A percentile compares a stretch with the other conserved stretches of the same genome.
Conservation (phyloP, 2,113 vertebrate genomes). For the Silurus meridionalis region DNA sequence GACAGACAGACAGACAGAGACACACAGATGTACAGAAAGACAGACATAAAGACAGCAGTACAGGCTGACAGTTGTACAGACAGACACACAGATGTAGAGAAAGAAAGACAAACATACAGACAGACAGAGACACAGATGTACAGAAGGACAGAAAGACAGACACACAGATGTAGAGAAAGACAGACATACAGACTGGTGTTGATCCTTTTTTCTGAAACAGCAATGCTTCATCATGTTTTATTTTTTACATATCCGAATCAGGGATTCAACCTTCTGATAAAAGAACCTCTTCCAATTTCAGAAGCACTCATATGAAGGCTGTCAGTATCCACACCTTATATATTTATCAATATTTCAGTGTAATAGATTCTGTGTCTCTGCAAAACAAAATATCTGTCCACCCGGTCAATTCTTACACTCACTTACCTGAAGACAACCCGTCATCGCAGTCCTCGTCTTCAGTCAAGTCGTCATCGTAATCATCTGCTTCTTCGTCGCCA, state of each 20-base stretch:
- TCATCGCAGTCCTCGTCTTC: constrained; percentile 22
- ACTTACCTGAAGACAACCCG: constrained; percentile 40
- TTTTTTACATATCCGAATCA: neutral
- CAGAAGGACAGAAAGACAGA: too few relatives aligned
- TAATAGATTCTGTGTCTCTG: neutral
- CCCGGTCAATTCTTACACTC: neutral
- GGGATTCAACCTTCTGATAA: neutral
- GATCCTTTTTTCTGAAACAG: neutral
- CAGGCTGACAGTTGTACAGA: too few relatives aligned
- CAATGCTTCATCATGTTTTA: neutral
- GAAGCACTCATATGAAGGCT: neutral
- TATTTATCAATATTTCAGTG: neutral
- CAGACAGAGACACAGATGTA: too few relatives aligned
- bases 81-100: too few relatives aligned
- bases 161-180: too few relatives aligned
- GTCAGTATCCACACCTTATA: neutral
- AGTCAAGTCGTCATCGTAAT: neutral
- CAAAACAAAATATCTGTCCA: neutral
- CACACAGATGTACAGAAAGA: too few relatives aligned
- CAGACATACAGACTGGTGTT: too few relatives aligned
- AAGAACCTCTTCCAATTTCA: neutral
- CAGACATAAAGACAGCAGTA: too few relatives aligned
- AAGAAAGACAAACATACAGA: too few relatives aligned
- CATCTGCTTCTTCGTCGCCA: neutral
- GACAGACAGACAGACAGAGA: too few relatives aligned